Conservation (phyloP, 2,888 invertebrate genomes). For the Acanthosepion pharaonis region DNA sequence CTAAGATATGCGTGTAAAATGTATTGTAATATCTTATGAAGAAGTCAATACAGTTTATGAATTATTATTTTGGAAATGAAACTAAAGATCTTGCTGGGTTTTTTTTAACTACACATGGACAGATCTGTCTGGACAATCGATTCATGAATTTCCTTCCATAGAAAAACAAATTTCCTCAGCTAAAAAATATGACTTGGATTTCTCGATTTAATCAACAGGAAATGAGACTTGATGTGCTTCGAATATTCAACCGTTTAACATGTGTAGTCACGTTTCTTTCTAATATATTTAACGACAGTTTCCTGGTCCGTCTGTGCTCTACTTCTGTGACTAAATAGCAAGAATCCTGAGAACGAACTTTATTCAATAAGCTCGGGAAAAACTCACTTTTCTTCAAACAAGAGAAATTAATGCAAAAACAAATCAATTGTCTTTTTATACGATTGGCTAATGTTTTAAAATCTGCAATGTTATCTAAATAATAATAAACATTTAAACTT, state of each 20-base stretch:
- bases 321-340: not conserved
- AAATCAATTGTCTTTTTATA: not conserved
- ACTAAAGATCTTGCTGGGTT: not conserved
- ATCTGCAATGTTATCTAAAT: not conserved
- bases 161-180: not conserved
- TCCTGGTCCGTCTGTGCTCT: not conserved
- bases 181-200: not conserved
- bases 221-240: not conserved
- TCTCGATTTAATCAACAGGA: not conserved
- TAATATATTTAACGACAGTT: not conserved
- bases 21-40: too few species aligned
- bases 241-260: not conserved
- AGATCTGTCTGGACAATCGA: not conserved
- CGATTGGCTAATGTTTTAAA: not conserved
- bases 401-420: not conserved
- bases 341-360: not conserved
- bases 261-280: not conserved
- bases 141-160: not conserved
- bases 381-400: not conserved
- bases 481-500: too few species aligned
- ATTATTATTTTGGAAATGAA: too few species aligned
- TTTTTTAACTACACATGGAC: not conserved
- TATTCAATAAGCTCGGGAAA: not conserved
- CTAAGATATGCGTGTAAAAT: too few species aligned
- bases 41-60: too few species aligned